Evolutionary conservation across 2,113 vertebrate species (phyloP).

Genomic region (Mustelus asterias): DNA sequence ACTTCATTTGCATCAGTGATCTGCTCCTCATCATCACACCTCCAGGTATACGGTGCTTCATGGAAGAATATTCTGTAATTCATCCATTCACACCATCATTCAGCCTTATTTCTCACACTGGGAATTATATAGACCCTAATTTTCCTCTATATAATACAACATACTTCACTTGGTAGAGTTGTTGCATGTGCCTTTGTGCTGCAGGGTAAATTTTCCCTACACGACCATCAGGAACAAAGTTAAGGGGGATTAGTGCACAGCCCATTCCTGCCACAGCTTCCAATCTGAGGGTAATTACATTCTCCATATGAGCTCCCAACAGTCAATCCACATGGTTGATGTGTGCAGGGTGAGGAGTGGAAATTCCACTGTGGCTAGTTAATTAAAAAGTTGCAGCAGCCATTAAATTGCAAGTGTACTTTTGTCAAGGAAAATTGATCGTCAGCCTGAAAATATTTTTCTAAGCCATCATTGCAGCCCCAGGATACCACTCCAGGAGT

Average conservation of each 20-base stretch:
- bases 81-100: conserved; percentile 7
- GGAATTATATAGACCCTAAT: background rate
- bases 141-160: background rate
- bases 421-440: background rate
- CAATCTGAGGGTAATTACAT: background rate
- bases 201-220: background rate
- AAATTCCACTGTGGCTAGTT: background rate
- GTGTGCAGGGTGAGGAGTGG: background rate
- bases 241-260: background rate
- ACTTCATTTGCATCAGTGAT: conserved; percentile 24
- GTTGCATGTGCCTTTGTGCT: background rate
- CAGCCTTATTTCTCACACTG: conserved; percentile 2
- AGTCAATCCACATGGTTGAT: background rate
- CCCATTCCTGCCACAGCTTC: background rate
- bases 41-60: background rate
- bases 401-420: background rate
- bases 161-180: background rate
- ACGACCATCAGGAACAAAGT: background rate
- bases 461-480: background rate
- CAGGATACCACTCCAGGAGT: background rate
- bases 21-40: conserved; percentile 28
- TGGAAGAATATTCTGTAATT: background rate
- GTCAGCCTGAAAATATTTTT: background rate
- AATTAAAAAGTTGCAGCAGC: background rate
- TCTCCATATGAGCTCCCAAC: background rate